Percentiles rank a stretch among this genome's conserved stretches.
Evolutionary conservation across 2,113 vertebrate species (phyloP).

Genomic region (Erythrocercus mccallii): DNA sequence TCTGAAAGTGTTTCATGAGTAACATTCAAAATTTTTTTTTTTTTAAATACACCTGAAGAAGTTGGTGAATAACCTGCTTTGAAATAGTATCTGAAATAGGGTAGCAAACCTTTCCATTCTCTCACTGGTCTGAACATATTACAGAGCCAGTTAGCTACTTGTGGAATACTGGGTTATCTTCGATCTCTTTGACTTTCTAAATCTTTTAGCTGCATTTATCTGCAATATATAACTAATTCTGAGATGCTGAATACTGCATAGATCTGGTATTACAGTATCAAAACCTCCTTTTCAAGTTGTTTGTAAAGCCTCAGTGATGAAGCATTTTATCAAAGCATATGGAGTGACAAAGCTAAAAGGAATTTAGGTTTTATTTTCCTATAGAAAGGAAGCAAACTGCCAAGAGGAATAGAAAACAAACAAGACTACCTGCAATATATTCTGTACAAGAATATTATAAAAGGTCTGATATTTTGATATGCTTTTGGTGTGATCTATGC

Average conservation of each 20-base stretch:
- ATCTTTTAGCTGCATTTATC: background rate
- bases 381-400: background rate
- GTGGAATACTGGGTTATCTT: background rate
- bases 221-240: background rate
- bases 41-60: background rate
- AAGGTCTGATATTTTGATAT: slow-evolving; percentile 27
- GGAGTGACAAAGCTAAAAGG: slow-evolving; percentile 1
- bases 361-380: background rate
- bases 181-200: background rate
- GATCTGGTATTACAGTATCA: background rate
- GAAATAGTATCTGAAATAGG: background rate
- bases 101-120: background rate
- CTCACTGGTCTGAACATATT: background rate
- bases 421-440: background rate
- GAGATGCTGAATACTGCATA: background rate
- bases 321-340: background rate
- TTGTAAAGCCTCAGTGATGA: slow-evolving; percentile 7
- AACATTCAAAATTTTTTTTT: background rate
- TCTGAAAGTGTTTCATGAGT: background rate
- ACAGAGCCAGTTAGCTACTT: background rate
- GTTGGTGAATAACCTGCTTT: background rate
- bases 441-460: background rate
- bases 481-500: background rate
- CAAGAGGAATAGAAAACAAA: background rate
- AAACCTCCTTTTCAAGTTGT: background rate